A percentile compares a stretch with the other conserved stretches of the same genome.
Conservation (phyloP, 2,113 vertebrate species). For the Pampusana beccarii region DNA sequence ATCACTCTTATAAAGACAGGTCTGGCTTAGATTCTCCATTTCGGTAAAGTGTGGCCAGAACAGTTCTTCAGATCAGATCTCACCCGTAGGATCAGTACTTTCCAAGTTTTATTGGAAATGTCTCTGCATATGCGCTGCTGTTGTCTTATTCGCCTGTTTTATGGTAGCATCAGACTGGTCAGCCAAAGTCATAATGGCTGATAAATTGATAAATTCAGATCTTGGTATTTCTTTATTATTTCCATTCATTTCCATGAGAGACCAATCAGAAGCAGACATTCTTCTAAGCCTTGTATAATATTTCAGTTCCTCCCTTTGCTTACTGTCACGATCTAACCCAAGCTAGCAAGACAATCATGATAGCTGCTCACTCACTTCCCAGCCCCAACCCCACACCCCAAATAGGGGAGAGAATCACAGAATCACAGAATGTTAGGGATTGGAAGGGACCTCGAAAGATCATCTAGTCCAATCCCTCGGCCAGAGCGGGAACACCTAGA, state of each 20-base stretch:
- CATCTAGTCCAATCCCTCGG: too few relatives aligned
- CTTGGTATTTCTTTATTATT: neutral
- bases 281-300: neutral
- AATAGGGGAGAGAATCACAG: too few relatives aligned
- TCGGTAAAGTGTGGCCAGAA: neutral
- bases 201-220: neutral
- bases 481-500: too few relatives aligned
- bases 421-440: too few relatives aligned
- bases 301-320: neutral
- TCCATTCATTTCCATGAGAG: neutral
- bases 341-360: too few relatives aligned
- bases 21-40: neutral
- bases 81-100: neutral
- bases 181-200: neutral
- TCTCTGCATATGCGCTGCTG: neutral
- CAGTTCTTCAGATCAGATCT: neutral
- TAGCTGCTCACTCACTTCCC: too few relatives aligned
- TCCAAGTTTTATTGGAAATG: neutral
- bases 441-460: too few relatives aligned
- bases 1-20: neutral
- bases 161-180: neutral
- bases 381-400: too few relatives aligned
- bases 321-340: too few relatives aligned
- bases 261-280: neutral
- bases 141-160: neutral